Conservation (phyloP, 2,113 vertebrate species). For the Porphyrio hochstetteri region DNA sequence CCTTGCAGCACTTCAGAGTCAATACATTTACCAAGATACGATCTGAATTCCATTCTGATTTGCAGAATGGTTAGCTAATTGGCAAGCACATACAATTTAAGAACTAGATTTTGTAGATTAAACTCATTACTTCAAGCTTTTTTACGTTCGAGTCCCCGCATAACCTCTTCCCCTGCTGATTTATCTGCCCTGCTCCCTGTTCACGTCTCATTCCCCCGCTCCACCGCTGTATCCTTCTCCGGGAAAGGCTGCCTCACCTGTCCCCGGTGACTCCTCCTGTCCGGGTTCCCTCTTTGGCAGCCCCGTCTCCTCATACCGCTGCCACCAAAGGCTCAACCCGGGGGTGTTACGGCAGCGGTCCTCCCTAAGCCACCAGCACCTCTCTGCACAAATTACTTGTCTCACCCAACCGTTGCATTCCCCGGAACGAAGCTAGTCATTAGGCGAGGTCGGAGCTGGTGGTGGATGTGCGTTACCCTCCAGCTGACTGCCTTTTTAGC, state of each 20-base stretch:
- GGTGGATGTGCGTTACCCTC: constrained; percentile 18
- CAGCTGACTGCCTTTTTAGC: constrained; percentile 60
- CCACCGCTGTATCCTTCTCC: neutral
- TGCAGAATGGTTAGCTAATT: constrained; percentile 60
- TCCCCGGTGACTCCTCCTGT: neutral
- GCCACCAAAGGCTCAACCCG: neutral
- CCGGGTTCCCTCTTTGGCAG: neutral
- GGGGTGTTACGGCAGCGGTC: neutral
- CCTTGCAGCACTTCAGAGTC: constrained; percentile 56
- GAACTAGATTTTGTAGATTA: constrained; percentile 51
- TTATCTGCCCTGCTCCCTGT: neutral
- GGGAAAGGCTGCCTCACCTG: constrained; percentile 29
- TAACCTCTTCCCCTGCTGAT: constrained; percentile 40
- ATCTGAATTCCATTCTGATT: constrained; percentile 67
- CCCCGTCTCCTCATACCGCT: neutral
- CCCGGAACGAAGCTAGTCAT: neutral
- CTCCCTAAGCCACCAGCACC: neutral
- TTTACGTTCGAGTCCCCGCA: constrained; percentile 4
- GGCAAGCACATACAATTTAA: constrained; percentile 57
- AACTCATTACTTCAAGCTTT: constrained; percentile 59
- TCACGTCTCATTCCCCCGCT: neutral
- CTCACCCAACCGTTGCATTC: neutral
- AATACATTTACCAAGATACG: constrained; percentile 35
- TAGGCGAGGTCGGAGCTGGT: neutral
- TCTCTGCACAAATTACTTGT: neutral